Evolutionary conservation across 2,888 invertebrate species (phyloP).

Genomic region (Portevinia maculata): DNA sequence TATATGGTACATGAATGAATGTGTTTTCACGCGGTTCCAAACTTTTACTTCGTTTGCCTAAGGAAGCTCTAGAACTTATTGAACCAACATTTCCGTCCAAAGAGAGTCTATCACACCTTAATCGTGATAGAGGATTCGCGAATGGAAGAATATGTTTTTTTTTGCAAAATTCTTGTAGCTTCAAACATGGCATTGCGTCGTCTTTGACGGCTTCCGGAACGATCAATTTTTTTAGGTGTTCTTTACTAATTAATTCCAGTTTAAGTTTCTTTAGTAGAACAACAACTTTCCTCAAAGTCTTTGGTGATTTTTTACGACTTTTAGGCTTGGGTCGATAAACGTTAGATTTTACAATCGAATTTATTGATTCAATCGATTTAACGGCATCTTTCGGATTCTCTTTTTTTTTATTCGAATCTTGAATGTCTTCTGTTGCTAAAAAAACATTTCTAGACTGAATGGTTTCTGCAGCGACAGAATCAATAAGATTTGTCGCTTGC

Average conservation of each 20-base stretch:
- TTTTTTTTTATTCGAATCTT: background rate
- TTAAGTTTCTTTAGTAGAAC: conserved; percentile 17
- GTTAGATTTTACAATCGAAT: background rate
- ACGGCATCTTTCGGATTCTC: too few species aligned
- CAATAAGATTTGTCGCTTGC: too few species aligned
- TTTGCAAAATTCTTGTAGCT: background rate
- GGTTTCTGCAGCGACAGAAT: too few species aligned
- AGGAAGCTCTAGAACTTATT: background rate
- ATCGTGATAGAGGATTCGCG: background rate
- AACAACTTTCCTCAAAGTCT: background rate
- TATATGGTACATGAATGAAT: too few species aligned
- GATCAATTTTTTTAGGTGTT: background rate
- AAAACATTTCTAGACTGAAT: too few species aligned
- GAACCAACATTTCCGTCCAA: conserved; percentile 16
- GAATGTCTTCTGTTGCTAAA: background rate
- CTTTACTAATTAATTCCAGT: background rate
- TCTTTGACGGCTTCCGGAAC: background rate
- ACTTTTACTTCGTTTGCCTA: conserved; percentile 23
- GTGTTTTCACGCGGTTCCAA: background rate
- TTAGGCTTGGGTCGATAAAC: background rate
- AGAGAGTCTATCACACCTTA: conserved; percentile 17
- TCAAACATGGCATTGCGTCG: background rate
- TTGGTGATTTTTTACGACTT: background rate
- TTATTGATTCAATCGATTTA: background rate
- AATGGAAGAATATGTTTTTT: background rate